Conservation (phyloP, 1,140 invertebrate species). For the Anthonomus grandis region DNA sequence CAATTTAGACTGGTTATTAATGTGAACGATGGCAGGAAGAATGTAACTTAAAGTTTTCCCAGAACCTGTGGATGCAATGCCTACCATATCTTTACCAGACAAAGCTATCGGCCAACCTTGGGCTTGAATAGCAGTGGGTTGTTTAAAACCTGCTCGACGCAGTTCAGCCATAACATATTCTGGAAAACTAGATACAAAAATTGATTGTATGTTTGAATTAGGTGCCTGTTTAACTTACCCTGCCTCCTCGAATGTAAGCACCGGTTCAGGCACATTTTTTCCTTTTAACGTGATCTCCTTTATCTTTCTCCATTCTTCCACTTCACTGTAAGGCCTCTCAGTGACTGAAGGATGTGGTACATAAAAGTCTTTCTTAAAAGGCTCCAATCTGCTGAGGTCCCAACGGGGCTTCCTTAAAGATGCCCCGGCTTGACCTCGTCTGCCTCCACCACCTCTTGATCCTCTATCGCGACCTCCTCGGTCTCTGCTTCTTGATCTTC, state of each 20-base stretch:
- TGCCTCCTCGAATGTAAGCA: constrained; percentile 76
- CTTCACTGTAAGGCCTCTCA: constrained; percentile 64
- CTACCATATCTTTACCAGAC: constrained; percentile 88
- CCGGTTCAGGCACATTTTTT: constrained; percentile 66
- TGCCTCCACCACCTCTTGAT: constrained; percentile 52
- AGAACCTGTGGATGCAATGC: constrained; percentile 94
- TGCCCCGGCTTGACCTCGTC: constrained; percentile 52
- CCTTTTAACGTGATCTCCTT: constrained; percentile 82
- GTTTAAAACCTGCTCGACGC: constrained; percentile 76
- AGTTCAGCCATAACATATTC: constrained; percentile 76
- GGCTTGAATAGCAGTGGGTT: constrained; percentile 86
- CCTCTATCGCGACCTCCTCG: constrained; percentile 45
- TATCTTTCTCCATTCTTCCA: constrained; percentile 69
- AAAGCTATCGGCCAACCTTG: constrained; percentile 93
- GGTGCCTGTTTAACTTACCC: constrained; percentile 42
- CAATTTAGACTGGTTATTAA: constrained; percentile 84
- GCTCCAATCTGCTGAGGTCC: constrained; percentile 68
- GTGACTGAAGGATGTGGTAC: constrained; percentile 71
- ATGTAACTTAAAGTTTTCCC: constrained; percentile 87
- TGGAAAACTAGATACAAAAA: constrained; percentile 56
- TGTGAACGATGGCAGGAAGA: constrained; percentile 86
- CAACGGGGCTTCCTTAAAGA: constrained; percentile 68
- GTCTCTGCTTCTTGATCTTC: constrained; percentile 31
- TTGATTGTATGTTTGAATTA: constrained; percentile 48
- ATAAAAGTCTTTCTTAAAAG: constrained; percentile 94